These are phyloP conservation scores for Spizella passerina DNA, from an alignment of 2,797 vertebrate species.

Conservation along the genomic window DNA sequence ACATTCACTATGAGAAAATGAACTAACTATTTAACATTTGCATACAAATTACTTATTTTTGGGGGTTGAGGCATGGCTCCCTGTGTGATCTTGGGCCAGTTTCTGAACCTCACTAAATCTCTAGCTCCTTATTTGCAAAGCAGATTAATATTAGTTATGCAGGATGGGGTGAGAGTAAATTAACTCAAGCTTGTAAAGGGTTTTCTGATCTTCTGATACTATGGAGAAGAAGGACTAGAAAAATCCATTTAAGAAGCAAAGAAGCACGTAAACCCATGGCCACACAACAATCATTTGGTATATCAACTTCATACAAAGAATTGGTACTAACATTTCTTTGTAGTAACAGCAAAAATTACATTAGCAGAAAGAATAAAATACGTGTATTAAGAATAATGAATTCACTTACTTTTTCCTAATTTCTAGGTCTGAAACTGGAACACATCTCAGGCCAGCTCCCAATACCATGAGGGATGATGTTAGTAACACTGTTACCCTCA, in stretches of 20 bases:
- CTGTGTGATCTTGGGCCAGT: conserved; percentile 28
- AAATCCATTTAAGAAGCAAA: neutral
- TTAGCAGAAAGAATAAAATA: neutral
- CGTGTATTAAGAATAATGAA: neutral
- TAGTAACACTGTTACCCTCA: conserved; percentile 90
- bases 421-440: conserved; percentile 84
- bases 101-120: neutral
- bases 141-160: neutral
- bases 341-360: neutral
- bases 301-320: neutral
- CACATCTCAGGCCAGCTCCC: conserved; percentile 86
- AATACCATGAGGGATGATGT: conserved; percentile 90
- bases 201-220: neutral
- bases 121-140: conserved; percentile 10
- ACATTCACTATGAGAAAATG: neutral
- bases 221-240: neutral
- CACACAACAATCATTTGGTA: neutral
- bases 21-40: conserved; percentile 21
- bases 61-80: neutral
- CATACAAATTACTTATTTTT: conserved; percentile 3
- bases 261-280: neutral
- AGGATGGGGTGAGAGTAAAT: neutral
- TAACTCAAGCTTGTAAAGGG: neutral
- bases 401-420: conserved; percentile 88
- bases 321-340: neutral